Base-by-base conservation (phyloP, 2,113 vertebrate genomes). In the Patagioenas fasciata region DNA sequence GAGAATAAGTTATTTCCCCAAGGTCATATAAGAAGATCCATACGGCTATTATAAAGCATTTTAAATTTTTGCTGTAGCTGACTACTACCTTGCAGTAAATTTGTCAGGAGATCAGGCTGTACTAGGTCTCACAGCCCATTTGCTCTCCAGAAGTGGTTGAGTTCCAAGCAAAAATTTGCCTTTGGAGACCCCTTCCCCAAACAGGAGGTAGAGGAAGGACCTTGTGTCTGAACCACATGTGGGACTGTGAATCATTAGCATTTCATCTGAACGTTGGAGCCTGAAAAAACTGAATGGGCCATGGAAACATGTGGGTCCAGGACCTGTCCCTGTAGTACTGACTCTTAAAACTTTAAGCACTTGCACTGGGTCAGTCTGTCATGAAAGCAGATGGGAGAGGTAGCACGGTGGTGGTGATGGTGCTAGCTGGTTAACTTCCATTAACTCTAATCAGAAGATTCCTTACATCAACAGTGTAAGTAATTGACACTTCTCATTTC, bases 61-160 rank as follows among this genome's bases (percentile, higher is more conserved):
- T 91, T 62, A 38, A 47, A 60, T 82, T 80, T 85, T 73, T 95
- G 51, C 47, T 70, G 25, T 80, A 79, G 62, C 40, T 82, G 81
- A 58, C 58, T 85, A 54, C 58, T 85, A 6, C 23, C 16, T 91
- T 83, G 79, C 66, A 90, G 58, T 95, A 88, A 77, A 70, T 95
- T 85, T 95, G 50, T 77, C 60, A 78, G 86, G 50, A 79, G 70
- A 73, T 83, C 62, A 77, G 61, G 28, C 66, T 47, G 13, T 72
- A 57, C 44, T 78, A 31, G n/a, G 57, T 67, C 89, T 85, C 54
- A 44, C 53, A 91, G 89, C 44, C 81, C 87, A 85, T 95, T 97
- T 94, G 74, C 78, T 95, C 36, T 70, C 64, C 42, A 74, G 84
- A 83, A 72, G 50, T 91, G 87, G 20, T 94, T 91, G 66, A 82